These are phyloP conservation scores for Entomobrya proxima DNA, from an alignment of 2,888 invertebrate genomes.

Conservation along the genomic window DNA sequence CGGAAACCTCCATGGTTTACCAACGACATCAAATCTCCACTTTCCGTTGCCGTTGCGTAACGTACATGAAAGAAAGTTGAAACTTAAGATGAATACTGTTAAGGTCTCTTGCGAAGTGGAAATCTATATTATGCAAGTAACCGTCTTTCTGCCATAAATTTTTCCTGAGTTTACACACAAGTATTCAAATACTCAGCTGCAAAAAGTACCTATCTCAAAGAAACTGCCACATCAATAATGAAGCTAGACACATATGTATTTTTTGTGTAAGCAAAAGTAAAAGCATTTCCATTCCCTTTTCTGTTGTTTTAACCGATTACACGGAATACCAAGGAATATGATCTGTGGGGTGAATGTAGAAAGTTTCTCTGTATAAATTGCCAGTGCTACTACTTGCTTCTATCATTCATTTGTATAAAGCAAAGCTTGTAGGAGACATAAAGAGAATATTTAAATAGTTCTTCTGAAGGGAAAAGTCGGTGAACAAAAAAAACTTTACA, in stretches of 20 bases:
- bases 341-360: conserved; percentile 3
- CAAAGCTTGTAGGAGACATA: conserved; percentile 36
- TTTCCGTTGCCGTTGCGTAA: conserved; percentile 37
- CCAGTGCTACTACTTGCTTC: background rate
- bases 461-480: background rate
- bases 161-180: conserved; percentile 3
- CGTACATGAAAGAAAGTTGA: conserved; percentile 21
- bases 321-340: conserved; percentile 49
- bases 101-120: background rate
- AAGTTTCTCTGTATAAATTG: background rate
- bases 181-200: background rate
- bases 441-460: conserved; percentile 63
- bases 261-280: background rate
- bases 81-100: conserved; percentile 19
- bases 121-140: background rate
- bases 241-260: background rate
- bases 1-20: conserved; percentile 61
- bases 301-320: conserved; percentile 32
- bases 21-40: conserved; percentile 61
- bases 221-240: conserved; percentile 6
- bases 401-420: conserved; percentile 54
- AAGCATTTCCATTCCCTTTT: background rate
- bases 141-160: background rate
- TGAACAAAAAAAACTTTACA: background rate
- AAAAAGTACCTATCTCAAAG: background rate